Evolutionary conservation across 1,140 invertebrate genomes (phyloP), one percentile per base, ranked within the genome.

Genomic region (Drosophila persimilis): DNA sequence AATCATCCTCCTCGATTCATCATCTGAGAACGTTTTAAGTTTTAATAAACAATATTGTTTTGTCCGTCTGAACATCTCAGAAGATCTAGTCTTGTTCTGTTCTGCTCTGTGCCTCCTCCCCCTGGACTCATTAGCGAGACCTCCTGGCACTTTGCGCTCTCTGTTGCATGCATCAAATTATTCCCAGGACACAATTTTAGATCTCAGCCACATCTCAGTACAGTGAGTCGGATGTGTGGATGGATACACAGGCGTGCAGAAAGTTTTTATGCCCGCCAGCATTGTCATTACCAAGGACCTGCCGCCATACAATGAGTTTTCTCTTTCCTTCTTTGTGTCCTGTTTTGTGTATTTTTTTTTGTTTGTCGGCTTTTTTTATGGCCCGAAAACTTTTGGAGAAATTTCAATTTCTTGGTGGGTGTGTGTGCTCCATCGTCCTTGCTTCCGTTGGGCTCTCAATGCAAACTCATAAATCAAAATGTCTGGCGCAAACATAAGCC

Each of bases 401-500:
- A 81, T 88, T 88, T 85, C 83, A 86, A 86, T 85, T 85, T 86
- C 71, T 47, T 41, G 44, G 35, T 39, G 4, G 50, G 7, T 47
- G 6, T 31, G 41, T 39, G 26, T 13, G 41, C 20, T 29, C 45
- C 45, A 11, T 43, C 53, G 26, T 45, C 41, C 66, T 39, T 39
- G 46, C 54, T 50, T 29, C 39, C 35, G 35, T 39, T 13, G 35
- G 17, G 50, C 45, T 55, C 58, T 51, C 22, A 48, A 50, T 62
- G 57, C 66, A 55, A 88, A 72, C 83, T 85, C 81, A 85, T 85
- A 85, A 88, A 85, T 85, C 81, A 85, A 88, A 85, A 85, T 85
- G 81, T 81, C 83, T 74, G 77, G 77, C 45, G 43, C 81, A 80
- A 80, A 86, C 80, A 85, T 74, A 84, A 66, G 73, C 73, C 61